Evolutionary conservation across 1,140 invertebrate species (phyloP).

Genomic region (Phymastichus coffea): DNA sequence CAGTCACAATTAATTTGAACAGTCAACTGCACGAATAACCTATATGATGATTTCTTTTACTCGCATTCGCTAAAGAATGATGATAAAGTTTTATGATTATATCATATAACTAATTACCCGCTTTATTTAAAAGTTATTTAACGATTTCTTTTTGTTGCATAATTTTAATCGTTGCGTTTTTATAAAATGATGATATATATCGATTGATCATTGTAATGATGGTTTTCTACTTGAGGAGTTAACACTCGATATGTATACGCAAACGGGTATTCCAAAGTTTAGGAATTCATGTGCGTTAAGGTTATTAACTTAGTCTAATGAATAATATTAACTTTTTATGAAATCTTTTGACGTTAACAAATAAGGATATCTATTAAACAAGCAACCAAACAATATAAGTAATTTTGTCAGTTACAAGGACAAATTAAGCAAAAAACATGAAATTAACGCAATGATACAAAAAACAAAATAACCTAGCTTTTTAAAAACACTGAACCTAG

Average conservation of each 20-base stretch:
- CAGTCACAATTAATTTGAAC: conserved; percentile 13
- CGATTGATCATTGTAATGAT: background rate
- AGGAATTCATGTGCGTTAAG: background rate
- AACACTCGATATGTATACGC: background rate
- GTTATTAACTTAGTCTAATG: background rate
- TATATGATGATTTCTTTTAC: conserved; percentile 9
- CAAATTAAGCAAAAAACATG: too few species aligned
- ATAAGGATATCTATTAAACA: background rate
- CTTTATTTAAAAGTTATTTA: background rate
- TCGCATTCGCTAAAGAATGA: background rate
- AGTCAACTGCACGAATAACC: conserved; percentile 17
- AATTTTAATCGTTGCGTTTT: background rate
- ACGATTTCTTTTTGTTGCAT: background rate
- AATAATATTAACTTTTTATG: conserved; percentile 11
- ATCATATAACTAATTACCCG: too few species aligned
- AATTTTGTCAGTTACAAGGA: too few species aligned
- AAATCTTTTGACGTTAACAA: conserved; percentile 3
- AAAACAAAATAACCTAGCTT: conserved; percentile 23
- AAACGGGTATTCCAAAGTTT: background rate
- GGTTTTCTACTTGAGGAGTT: background rate
- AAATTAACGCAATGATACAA: background rate
- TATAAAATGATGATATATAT: too few species aligned
- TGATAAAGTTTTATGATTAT: too few species aligned
- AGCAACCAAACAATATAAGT: too few species aligned
- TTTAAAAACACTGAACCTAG: conserved; percentile 34